A percentile compares a stretch with the other conserved stretches of the same genome.
These are phyloP conservation scores for Eupithecia insigniata DNA, from an alignment of 2,888 invertebrate species.

Conservation along the genomic window DNA sequence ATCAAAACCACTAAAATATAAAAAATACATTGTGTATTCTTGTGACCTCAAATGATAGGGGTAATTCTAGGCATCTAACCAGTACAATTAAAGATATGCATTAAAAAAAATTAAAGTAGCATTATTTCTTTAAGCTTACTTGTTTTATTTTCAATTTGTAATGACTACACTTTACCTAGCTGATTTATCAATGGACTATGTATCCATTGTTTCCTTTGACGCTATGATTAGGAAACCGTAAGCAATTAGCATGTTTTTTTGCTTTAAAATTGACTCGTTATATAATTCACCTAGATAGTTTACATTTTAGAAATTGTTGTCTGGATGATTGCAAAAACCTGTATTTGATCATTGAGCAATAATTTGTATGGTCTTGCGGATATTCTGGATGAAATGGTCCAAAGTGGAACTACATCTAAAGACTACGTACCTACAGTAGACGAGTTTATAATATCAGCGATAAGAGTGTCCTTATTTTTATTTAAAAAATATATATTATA, in stretches of 20 bases:
- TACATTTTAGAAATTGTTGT: background rate
- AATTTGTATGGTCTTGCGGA: background rate
- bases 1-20: no score
- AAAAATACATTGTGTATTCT: no score
- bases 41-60: no score
- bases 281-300: constrained; percentile 1
- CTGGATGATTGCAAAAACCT: background rate
- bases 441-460: background rate
- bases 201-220: background rate
- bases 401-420: background rate
- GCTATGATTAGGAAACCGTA: constrained; percentile 5
- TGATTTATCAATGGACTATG: background rate
- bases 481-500: background rate
- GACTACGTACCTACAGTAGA: background rate
- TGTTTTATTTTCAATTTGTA: background rate
- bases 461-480: background rate
- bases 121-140: no score
- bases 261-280: background rate
- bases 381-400: background rate
- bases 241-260: background rate
- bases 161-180: background rate
- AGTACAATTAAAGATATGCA: no score
- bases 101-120: no score
- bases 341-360: background rate
- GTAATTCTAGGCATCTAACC: no score